Base-by-base conservation (phyloP, 2,113 vertebrate genomes). In the Anoplopoma fimbria region DNA sequence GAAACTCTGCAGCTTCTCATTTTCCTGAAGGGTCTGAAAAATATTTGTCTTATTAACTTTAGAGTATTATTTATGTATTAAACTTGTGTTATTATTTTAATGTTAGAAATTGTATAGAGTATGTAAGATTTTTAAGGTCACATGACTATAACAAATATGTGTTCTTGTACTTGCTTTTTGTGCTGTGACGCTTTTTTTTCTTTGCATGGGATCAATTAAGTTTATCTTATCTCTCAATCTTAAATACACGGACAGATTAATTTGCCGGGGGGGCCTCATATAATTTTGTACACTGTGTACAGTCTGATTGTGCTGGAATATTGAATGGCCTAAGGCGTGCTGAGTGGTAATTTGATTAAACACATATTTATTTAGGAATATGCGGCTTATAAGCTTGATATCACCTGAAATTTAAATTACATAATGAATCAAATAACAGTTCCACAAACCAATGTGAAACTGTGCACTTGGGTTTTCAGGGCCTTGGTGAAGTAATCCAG, bases 1-100 rank as follows among this genome's bases (percentile, higher is more conserved):
- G 84, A 96, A 96, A 34, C 77, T 65, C 1, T 34, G 61, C 53
- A 96, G 85, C 75, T 93, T 89, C 36, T 92, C 31, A 65, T 95
- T 95, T 79, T 82, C 86, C 64, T 79, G 53, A 58, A 96, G 95
- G 6, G 70, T 85, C 95, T 96, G 88, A 23, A 70, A 75, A 73
- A 81, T 2, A 82, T 64, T 68, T 9, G 0, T 47, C 14, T 63
- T 40, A 3, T 85, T 40, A 72, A 3, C 5, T 1, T 13, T 19
- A 34, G 4, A 13, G 8, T 53, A 9, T 13, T 3, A 25, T 19
- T 31, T 3, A 68, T 36, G 29, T 10, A 10, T 25, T 27, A 21
- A 1, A 1, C 27, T 58, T 74, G 53, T 34, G 51, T 70, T 12
- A 31, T 14, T 23, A 68, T 42, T 57, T 53, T 25, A 38, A 70